Base-by-base conservation (phyloP, 2,888 invertebrate species). In the Phrixothrix hirtus region DNA sequence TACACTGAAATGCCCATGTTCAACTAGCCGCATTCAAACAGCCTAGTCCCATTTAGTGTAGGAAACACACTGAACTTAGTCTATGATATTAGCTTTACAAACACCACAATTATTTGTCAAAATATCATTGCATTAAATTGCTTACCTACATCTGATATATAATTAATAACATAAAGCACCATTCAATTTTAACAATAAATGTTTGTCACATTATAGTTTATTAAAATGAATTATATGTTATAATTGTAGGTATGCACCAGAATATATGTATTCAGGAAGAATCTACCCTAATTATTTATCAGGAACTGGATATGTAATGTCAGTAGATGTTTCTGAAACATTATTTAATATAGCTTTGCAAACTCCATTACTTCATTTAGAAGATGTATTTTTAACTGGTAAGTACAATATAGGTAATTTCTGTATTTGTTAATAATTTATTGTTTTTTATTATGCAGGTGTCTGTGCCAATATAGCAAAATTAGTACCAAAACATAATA, bases 251-350 rank as follows among this genome's bases (percentile, higher is more conserved):
- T 90, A 87, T 75, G 85, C 87, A 56, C 91, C 92, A 1, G 82
- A 83, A 25, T 89, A 89, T 68, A 88, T 91, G 86, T 92, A 83
- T 70, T 76, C 81, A 1, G 85, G 82, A 0, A 79, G 81, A 36
- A 80, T 82, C 31, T 92, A 90, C 78, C 92, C 92, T 1, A 83
- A 85, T 61, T 92, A 91, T 72, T 74, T 92, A 46, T 89, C 89
- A 0, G 92, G 92, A 6, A 87, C 88, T 1, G 89, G 87, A 1
- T 92, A 92, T 74, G 81, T 86, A 2, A 81, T 91, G 79, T 86
- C 88, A 1, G 74, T 81, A 1, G 82, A 84, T 61, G 81, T 87
- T 0, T 86, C 85, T 1, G 72, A 72, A 6, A 82, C 80, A 35
- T 76, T 92, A 1, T 89, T 87, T 69, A 72, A 79, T 16, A 83